Evolutionary conservation across 2,113 vertebrate genomes (phyloP), one percentile per base, ranked within the genome.

Genomic region (Entomyzon cyanotis): DNA sequence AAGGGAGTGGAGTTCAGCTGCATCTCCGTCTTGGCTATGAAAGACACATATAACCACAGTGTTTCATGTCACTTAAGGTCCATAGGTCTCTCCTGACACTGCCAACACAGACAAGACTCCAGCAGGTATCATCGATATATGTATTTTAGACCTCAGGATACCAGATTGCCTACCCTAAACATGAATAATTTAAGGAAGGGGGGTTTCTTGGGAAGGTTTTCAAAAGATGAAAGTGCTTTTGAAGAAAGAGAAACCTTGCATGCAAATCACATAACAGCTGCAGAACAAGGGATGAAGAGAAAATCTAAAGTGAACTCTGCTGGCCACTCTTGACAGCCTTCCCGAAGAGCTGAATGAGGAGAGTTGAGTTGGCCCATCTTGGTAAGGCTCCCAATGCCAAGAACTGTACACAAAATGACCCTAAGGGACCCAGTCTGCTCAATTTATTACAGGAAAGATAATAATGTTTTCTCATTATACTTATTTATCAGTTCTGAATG

Each of bases 231-330:
- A 82, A 84, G 33, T 37, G 53, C 27, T 80, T 88, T 52, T 91
- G 73, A 49, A 84, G 78, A 65, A 71, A 30, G 9, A 64, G 6
- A 88, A 79, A 59, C 52, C 31, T 92, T 62, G 8, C 21, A 47
- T 35, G 62, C 39, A 60, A 74, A 37, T 56, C 23, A 42, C 3
- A 1, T 13, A 71, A 44, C 60, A 91, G 25, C 12, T 12, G 3
- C 56, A 84, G 70, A 76, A 59, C 28, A 82, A 63, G 31, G 7
- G 69, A 65, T 44, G 65, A 84, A 87, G 65, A 56, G 35, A 87
- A 69, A 84, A 74, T 58, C 91, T 95, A 23, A 97, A 94, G 30
- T 56, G 89, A 73, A 82, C 76, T 30, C 81, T 93, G 30, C 76
- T 96, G 39, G 62, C 70, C 35, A 47, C 71, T 76, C 69, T 56